Base-by-base conservation (phyloP, 1,140 invertebrate genomes). In the Brachionus rotundiformis region DNA sequence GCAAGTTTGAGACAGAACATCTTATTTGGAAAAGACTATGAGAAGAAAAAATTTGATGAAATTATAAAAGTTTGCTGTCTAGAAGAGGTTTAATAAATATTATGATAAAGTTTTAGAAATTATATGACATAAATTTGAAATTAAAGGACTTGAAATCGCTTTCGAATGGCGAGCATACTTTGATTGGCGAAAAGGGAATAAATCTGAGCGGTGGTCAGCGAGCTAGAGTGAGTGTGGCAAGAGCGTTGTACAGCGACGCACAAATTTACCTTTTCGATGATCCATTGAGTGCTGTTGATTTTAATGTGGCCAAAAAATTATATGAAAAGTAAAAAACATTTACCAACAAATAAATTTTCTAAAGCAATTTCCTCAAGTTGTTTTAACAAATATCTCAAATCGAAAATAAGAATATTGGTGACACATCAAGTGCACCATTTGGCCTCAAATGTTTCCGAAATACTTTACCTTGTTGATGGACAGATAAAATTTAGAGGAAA, bases 301-400 rank as follows among this genome's bases (percentile, higher is more conserved):
- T 93, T 41, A 95, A 98, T 87, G 95, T 98, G 19, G 94, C 94
- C 8, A 94, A 94, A 88, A 94, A 97, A 85, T 95, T 98, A 81
- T 98, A 98, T 86, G 94, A 98, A 83, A 83, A 87, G 63, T 93
- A 2, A 91, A 92, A 47, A 8, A n/a, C 10, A 47, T 16, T 5
- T 49, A 54, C 16, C 16, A 41, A 41, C 10, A 13, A 41, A 11
- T 0, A 41, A 41, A 41, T 39, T 39, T 39, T 36, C 33, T 10
- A 39, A 39, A 10, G 7, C 11, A 39, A 39, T 39, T 33, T 63
- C 27, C 10, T 47, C 11, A 82, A 89, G 88, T 75, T 88, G 88
- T 59, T 87, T 90, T 19, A 86, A 88, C 82, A 91, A 91, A 2
- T 92, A 92, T 85, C 87, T 95, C 27, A 90, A 89, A 23, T 88